Base-by-base conservation (phyloP, 2,797 vertebrate species). In the Sebastes cheni region DNA sequence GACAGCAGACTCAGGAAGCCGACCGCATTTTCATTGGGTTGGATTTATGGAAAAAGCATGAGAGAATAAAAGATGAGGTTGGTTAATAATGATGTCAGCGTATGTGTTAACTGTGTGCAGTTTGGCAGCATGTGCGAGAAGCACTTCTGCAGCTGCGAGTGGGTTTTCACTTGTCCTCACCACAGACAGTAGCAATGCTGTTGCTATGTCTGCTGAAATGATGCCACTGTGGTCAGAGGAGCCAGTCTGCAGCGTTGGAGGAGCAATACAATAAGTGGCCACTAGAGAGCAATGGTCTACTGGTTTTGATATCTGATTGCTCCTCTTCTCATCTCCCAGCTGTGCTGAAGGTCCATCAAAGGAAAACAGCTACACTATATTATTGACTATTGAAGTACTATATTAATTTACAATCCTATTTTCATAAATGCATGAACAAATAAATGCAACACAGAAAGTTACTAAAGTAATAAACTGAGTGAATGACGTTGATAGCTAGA, bases 231-330 rank as follows among this genome's bases (percentile, higher is more conserved):
- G 72, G 70, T 77, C 50, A 74, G 71, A 65, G 18, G 18, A 50
- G 58, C 5, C 36, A 34, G 54, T 32, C 54, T 75, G 71, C 68
- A 73, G 68, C n/a, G 20, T 4, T 13, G 34, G 13, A 36, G 36
- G 23, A 66, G 76, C 39, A 87, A 52, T 84, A 58, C 79, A 62
- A 23, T 3, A 65, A 34, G 1, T 1, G 13, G 73, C 90, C 93
- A 93, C 93, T 79, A 95, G 94, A 89, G 90, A 36, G 92, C 92
- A 91, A 77, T 84, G 32, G 74, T 69, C 39, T 52, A 78, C 85
- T 85, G 79, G 39, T 72, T 88, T 68, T 85, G 23, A 75, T 70
- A 34, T 70, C 72, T 67, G 67, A 77, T 68, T 46, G 18, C 32
- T 18, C 14, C n/a, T 9, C 25, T n/a, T 71, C 56, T 73, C 54